Evolutionary conservation across 2,113 vertebrate species (phyloP).

Genomic region (Saccopteryx leptura): DNA sequence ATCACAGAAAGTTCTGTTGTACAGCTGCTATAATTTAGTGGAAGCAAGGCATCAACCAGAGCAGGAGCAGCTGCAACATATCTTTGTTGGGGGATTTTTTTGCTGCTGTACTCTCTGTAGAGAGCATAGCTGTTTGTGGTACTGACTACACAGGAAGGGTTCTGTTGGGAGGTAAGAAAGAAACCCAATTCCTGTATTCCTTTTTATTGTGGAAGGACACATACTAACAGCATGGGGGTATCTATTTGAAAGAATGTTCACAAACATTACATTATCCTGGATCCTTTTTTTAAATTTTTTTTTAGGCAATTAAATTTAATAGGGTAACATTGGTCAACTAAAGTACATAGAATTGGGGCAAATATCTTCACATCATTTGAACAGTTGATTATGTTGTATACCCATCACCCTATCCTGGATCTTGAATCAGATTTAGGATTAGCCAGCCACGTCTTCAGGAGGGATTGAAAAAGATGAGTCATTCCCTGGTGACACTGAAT

Average conservation of each 20-base stretch:
- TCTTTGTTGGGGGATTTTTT: neutral
- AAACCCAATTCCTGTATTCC: constrained; percentile 3
- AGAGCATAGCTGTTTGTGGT: neutral
- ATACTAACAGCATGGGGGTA: neutral
- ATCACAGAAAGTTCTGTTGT: neutral
- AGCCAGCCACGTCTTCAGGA: neutral
- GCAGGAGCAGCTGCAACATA: neutral
- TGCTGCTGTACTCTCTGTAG: neutral
- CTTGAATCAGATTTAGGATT: neutral
- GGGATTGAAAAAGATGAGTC: neutral
- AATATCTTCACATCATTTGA: no score
- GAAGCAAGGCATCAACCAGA: neutral
- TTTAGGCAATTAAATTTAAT: no score
- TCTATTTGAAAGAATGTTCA: neutral
- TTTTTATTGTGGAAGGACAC: neutral
- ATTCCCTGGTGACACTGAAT: neutral
- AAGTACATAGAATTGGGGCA: no score
- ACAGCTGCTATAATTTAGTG: neutral
- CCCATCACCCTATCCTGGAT: neutral
- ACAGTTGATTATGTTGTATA: no score
- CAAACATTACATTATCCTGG: neutral
- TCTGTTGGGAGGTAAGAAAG: neutral
- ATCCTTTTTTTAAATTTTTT: neutral
- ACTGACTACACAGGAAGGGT: neutral
- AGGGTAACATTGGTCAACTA: no score